Evolutionary conservation across 2,888 invertebrate species (phyloP), one percentile per base, ranked within the genome.

Genomic region (Atrina japonica): DNA sequence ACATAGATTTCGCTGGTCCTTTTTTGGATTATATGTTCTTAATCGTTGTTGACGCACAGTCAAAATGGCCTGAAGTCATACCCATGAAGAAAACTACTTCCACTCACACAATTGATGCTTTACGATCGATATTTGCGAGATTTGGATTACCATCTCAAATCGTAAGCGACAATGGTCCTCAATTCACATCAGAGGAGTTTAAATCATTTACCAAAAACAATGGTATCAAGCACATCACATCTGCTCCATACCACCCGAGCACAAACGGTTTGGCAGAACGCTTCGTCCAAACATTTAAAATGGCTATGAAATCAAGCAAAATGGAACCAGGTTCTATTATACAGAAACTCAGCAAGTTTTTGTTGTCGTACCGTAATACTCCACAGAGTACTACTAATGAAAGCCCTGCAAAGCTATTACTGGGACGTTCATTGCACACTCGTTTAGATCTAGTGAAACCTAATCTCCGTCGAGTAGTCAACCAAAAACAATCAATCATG

Each of bases 1-100:
- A 92, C 79, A 80, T 90, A 21, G 91, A 92, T 76, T 91, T 89
- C 80, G 89, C 90, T 11, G 43, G 52, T 18, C 90, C 89, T 30
- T 71, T 88, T 43, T 50, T 83, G 3, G 84, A 80, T 16, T 70
- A 66, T 7, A 84, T 82, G 80, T 55, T 65, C 23, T 14, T 65
- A n/a, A 65, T 65, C 16, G 30, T 65, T 11, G 55, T 65, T n/a
- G 65, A 65, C 30, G 43, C 65, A 5, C 7, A 52, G 14, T 65
- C 65, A 40, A 65, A 65, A 30, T 65, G 65, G 65, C 65, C 65
- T n/a, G 55, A 65, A 45, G 56, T 65, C n/a, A n/a, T 65, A 14
- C 21, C 53, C 25, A 65, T 65, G 65, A 40, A n/a, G 11, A 65
- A 25, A 40, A 65, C 56, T 21, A 55, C 65, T n/a, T 25, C 65